phyloP scores from a whole-genome alignment of 2,888 invertebrate species.

The Mythimna vitellina region DNA sequence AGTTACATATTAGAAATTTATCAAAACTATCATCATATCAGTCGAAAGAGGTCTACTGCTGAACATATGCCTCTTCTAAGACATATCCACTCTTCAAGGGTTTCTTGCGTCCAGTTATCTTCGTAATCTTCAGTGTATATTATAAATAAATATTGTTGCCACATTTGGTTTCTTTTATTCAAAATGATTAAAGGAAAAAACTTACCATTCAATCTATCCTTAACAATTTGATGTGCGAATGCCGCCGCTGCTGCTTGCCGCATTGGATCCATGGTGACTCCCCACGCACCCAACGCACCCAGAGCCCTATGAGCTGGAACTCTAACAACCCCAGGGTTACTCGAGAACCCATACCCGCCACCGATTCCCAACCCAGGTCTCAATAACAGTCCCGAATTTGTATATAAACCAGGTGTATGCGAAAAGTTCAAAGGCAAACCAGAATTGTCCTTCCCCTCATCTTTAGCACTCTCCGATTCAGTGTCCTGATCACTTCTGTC shows the following conservation, averaged over 20 bases:
- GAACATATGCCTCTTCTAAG: background rate
- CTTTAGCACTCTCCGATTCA: slow-evolving; percentile 88
- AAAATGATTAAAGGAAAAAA: background rate
- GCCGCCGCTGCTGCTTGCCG: slow-evolving; percentile 93
- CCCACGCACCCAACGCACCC: slow-evolving; percentile 89
- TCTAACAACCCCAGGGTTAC: slow-evolving; percentile 94
- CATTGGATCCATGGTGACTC: slow-evolving; percentile 92
- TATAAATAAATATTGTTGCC: background rate
- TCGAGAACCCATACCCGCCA: slow-evolving; percentile 90
- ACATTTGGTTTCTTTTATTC: background rate
- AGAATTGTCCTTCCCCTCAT: slow-evolving; percentile 82
- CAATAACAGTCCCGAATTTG: slow-evolving; percentile 82
- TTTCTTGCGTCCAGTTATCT: too few relatives aligned
- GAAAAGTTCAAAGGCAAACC: slow-evolving; percentile 84
- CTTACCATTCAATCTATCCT: slow-evolving; percentile 95
- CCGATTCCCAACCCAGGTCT: slow-evolving; percentile 87
- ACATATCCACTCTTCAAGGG: too few relatives aligned
- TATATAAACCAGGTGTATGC: slow-evolving; percentile 84
- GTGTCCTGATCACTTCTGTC: slow-evolving; percentile 89
- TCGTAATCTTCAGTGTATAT: background rate
- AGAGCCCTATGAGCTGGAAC: slow-evolving; percentile 94
- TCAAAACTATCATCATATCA: background rate
- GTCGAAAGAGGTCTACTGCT: background rate
- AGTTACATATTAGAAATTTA: background rate
- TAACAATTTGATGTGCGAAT: slow-evolving; percentile 95